Conservation (phyloP, 2,113 vertebrate genomes). For the Trochalopteron elliotii region DNA sequence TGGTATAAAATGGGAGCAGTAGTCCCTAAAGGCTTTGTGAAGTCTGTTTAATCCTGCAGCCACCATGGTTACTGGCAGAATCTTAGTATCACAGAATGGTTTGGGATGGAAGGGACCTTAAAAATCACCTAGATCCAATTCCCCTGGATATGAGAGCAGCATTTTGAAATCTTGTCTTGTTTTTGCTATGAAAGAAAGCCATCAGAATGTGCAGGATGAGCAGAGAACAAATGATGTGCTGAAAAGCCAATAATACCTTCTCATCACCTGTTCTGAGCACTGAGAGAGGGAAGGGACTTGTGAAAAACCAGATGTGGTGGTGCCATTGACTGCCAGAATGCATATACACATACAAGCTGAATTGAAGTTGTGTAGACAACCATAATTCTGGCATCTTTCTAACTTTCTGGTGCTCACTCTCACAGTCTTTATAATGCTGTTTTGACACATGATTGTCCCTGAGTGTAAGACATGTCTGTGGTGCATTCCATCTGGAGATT, state of each 20-base stretch:
- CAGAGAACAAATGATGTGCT: background rate
- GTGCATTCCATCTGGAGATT: background rate
- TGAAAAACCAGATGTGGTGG: background rate
- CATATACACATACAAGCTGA: background rate
- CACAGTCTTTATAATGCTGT: background rate
- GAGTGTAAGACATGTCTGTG: background rate
- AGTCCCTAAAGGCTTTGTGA: background rate
- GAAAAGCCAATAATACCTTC: background rate
- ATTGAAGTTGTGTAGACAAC: background rate
- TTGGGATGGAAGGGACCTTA: background rate
- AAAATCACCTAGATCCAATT: background rate
- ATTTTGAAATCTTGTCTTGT: background rate
- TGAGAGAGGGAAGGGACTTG: background rate
- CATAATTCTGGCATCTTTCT: background rate
- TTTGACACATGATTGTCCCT: background rate
- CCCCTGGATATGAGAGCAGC: background rate
- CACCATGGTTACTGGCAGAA: background rate
- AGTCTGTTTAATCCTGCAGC: background rate
- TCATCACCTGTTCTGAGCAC: background rate
- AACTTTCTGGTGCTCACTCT: background rate
- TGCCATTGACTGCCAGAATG: background rate
- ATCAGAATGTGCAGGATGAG: background rate
- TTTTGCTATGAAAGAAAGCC: background rate
- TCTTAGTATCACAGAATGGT: background rate
- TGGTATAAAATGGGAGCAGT: background rate